Conservation (phyloP, 2,888 invertebrate genomes). For the Himalopsyche tibetana region DNA sequence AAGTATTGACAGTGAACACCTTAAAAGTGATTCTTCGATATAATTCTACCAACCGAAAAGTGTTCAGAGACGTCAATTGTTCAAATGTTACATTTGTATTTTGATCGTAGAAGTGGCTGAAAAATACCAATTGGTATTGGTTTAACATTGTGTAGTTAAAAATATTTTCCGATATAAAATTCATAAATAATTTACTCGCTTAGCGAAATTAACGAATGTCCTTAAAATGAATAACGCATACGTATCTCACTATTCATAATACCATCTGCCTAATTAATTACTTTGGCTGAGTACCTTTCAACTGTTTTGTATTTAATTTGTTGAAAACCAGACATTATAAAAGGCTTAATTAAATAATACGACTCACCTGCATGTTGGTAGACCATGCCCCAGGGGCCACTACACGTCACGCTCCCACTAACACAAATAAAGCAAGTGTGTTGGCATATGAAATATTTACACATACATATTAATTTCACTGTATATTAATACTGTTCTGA, state of each 20-base stretch:
- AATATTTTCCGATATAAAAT: background rate
- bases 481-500: background rate
- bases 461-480: constrained; percentile 22
- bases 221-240: background rate
- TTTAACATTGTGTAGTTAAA: background rate
- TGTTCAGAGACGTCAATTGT: too few species aligned
- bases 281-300: constrained; percentile 17
- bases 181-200: background rate
- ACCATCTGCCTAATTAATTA: background rate
- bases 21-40: too few species aligned
- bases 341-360: constrained; percentile 45
- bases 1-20: too few species aligned
- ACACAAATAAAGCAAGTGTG: constrained; percentile 12
- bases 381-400: constrained; percentile 56
- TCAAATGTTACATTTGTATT: too few species aligned
- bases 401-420: constrained; percentile 46
- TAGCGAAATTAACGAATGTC: background rate
- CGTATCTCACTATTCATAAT: background rate
- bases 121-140: too few species aligned
- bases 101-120: too few species aligned
- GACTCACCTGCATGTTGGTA: constrained; percentile 57
- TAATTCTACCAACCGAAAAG: too few species aligned
- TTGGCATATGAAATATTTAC: background rate
- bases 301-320: background rate
- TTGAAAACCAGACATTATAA: constrained; percentile 12